Conservation (phyloP, 2,797 vertebrate genomes). For the Helarctos malayanus region DNA sequence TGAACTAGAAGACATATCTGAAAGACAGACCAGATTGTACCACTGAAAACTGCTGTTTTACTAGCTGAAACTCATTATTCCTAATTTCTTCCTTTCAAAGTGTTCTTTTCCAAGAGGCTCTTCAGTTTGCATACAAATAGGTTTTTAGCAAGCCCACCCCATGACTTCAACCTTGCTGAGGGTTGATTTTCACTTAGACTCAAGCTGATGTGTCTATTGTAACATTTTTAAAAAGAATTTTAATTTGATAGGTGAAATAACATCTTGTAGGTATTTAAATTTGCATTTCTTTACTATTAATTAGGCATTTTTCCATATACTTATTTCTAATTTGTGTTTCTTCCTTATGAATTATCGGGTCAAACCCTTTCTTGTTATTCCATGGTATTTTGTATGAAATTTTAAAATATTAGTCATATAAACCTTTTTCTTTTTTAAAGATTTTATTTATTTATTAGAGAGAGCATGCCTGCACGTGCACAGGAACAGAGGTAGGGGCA, state of each 20-base stretch:
- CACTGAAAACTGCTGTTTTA: conserved; percentile 9
- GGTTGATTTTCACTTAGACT: neutral
- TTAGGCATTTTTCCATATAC: neutral
- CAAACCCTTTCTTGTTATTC: neutral
- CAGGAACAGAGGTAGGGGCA: neutral
- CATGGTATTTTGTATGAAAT: neutral
- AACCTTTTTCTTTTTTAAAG: neutral
- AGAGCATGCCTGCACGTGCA: neutral
- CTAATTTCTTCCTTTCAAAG: neutral
- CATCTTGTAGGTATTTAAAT: neutral
- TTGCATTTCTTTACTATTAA: conserved; percentile 16
- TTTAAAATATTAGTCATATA: neutral
- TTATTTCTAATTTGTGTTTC: conserved; percentile 9
- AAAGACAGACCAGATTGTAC: neutral
- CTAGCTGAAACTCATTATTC: neutral
- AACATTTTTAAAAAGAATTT: neutral
- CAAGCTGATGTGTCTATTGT: neutral
- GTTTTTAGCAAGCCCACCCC: neutral
- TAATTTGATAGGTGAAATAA: neutral
- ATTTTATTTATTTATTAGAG: neutral
- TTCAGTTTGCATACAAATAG: neutral
- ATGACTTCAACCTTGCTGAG: neutral
- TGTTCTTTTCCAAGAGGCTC: conserved; percentile 3
- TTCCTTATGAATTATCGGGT: neutral
- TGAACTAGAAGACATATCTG: neutral